A percentile compares a stretch with the other conserved stretches of the same genome.
phyloP scores from a whole-genome alignment of 2,797 vertebrate genomes.

The Chrysocyon brachyurus region DNA sequence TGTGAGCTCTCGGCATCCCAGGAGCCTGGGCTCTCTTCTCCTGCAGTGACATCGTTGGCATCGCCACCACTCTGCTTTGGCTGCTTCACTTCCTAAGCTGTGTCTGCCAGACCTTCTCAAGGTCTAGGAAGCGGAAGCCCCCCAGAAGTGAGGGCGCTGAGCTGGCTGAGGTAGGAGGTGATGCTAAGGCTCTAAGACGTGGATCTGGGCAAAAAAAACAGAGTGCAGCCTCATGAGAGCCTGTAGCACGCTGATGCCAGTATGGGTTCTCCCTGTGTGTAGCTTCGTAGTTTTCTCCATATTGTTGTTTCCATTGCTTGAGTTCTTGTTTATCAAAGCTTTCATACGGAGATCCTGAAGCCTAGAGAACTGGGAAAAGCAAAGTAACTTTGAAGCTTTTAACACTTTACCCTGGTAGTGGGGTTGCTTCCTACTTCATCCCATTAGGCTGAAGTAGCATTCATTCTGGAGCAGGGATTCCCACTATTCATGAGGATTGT shows the following conservation, averaged over 20 bases:
- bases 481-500: background rate
- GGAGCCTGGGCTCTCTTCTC: background rate
- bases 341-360: background rate
- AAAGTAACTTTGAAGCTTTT: constrained; percentile 34
- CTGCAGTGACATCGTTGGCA: background rate
- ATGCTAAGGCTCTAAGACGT: background rate
- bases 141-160: background rate
- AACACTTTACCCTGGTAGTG: background rate
- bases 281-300: background rate
- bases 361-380: background rate
- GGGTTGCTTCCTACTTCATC: background rate
- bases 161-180: background rate
- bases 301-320: background rate
- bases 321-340: background rate
- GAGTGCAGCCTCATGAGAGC: background rate
- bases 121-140: background rate
- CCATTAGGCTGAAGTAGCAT: background rate
- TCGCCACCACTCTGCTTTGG: background rate
- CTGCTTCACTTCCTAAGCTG: background rate
- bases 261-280: background rate
- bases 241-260: background rate
- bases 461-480: background rate
- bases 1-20: background rate
- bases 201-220: background rate
- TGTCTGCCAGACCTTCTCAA: constrained; percentile 39